phyloP scores from a whole-genome alignment of 2,888 invertebrate species.

The Operophtera brumata region DNA sequence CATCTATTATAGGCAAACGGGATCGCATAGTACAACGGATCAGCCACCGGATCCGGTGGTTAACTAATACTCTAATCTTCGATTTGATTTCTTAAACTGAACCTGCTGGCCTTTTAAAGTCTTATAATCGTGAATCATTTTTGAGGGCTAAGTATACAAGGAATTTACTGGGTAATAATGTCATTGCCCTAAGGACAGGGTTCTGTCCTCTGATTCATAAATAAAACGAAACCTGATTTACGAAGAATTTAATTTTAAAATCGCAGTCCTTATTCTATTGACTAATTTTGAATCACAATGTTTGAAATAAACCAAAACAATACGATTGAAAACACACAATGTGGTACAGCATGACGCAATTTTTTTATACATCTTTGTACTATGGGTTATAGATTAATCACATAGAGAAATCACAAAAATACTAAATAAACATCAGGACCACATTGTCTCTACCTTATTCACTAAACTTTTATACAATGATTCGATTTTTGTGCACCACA shows the following conservation, averaged over 20 bases:
- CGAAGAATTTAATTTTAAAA: constrained; percentile 19
- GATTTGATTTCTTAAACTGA: constrained; percentile 11
- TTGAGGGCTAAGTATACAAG: constrained; percentile 7
- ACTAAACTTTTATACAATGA: not conserved
- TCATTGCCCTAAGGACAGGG: constrained; percentile 20
- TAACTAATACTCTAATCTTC: no score
- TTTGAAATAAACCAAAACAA: constrained; percentile 12
- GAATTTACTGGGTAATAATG: constrained; percentile 16
- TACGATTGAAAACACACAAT: constrained; percentile 3
- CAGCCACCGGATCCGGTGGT: no score
- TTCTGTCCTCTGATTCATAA: constrained; percentile 2
- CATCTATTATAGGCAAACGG: no score
- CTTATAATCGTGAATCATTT: constrained; percentile 6
- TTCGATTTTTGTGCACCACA: not conserved
- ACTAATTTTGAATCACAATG: constrained; percentile 28
- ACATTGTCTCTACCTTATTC: not conserved
- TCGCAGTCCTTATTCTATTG: constrained; percentile 21
- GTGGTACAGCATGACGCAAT: not conserved
- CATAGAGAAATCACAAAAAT: no score
- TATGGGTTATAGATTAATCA: no score
- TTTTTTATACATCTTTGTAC: not conserved
- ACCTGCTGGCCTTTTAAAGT: not conserved
- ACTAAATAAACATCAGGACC: no score
- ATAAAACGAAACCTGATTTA: constrained; percentile 19
- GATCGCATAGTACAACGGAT: no score